Evolutionary conservation across 2,888 invertebrate genomes (phyloP).

Genomic region (Gasteruption jaculator): DNA sequence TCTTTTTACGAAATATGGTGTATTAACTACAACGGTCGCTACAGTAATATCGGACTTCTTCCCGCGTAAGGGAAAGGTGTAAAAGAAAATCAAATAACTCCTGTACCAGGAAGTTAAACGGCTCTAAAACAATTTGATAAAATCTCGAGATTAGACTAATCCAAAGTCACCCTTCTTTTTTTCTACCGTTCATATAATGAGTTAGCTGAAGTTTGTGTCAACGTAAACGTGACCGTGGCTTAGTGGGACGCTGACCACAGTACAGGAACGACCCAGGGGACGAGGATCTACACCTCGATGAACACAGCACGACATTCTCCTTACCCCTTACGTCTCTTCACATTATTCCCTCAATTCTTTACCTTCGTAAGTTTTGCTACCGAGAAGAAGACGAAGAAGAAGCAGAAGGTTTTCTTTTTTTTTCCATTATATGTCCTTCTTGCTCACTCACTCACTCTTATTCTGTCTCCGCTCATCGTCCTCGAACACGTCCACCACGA

Average conservation of each 20-base stretch:
- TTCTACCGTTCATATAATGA: too few species aligned
- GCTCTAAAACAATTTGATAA: too few species aligned
- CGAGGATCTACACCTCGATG: constrained; percentile 53
- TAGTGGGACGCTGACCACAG: constrained; percentile 51
- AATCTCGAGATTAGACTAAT: too few species aligned
- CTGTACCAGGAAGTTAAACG: too few species aligned
- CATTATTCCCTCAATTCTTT: constrained; percentile 28
- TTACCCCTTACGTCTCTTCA: constrained; percentile 35
- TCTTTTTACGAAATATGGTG: too few species aligned
- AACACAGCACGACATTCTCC: constrained; percentile 49
- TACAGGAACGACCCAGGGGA: constrained; percentile 47
- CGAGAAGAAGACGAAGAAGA: constrained; percentile 32
- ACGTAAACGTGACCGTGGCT: constrained; percentile 45
- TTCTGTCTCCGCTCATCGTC: constrained; percentile 37
- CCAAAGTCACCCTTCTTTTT: too few species aligned
- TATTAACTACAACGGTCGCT: too few species aligned
- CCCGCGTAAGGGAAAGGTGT: too few species aligned
- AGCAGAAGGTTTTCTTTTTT: constrained; percentile 14
- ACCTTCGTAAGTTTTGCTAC: constrained; percentile 26
- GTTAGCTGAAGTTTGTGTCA: constrained; percentile 27
- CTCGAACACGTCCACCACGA: constrained; percentile 41
- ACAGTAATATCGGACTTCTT: too few species aligned
- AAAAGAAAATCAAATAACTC: too few species aligned
- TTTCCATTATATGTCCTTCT: constrained; percentile 20
- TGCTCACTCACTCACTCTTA: constrained; percentile 20